These are phyloP conservation scores for Pristionchus exspectatus DNA, from an alignment of 2,888 invertebrate genomes.

Conservation along the genomic window DNA sequence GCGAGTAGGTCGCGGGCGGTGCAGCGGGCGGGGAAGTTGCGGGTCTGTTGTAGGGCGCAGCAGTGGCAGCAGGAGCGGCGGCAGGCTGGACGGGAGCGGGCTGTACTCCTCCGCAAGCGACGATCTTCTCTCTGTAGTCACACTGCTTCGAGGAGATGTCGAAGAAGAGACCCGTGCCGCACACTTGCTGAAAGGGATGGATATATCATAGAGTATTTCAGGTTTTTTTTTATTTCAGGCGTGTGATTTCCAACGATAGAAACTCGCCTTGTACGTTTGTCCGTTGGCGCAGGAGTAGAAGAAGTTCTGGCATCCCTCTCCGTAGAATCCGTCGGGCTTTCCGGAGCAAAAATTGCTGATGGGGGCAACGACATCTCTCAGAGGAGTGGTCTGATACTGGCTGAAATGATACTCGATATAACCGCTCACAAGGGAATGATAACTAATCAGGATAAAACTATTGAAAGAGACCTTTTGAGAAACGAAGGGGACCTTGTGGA, in stretches of 20 bases:
- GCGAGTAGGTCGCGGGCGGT: neutral
- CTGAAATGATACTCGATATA: neutral
- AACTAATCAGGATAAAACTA: neutral
- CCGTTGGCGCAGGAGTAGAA: conserved; percentile 41
- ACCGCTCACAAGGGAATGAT: too few species aligned
- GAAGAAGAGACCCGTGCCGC: conserved; percentile 47
- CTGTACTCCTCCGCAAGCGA: conserved; percentile 38
- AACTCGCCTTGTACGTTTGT: neutral
- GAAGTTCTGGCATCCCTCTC: conserved; percentile 38
- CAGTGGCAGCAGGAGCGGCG: neutral
- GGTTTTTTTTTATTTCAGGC: neutral
- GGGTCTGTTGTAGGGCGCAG: neutral
- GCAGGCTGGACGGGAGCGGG: neutral
- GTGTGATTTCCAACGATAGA: neutral
- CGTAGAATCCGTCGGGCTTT: conserved; percentile 50
- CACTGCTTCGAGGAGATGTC: conserved; percentile 4
- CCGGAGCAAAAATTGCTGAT: conserved; percentile 25
- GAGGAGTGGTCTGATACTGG: neutral
- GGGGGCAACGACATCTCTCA: neutral
- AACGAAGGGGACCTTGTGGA: too few species aligned
- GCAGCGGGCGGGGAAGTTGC: neutral
- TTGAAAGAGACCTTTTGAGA: too few species aligned
- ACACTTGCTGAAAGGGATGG: neutral
- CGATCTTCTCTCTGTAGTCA: conserved; percentile 31
- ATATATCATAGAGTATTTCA: neutral